Percentiles rank a stretch among this genome's conserved stretches.
Evolutionary conservation across 1,140 invertebrate genomes (phyloP).

Genomic region (Propsilocerus akamusi): DNA sequence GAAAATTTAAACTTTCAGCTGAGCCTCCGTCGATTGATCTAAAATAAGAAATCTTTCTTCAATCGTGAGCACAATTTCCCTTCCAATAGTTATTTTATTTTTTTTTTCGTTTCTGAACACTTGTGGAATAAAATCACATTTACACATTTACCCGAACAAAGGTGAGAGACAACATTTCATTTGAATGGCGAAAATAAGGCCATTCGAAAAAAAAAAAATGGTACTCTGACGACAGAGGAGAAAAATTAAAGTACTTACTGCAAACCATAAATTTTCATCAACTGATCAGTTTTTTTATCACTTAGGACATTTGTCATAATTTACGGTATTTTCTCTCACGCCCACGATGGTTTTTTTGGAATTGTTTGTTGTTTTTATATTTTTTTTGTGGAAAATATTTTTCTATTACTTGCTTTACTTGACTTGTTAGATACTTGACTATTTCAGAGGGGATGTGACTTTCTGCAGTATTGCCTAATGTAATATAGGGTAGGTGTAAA

Average conservation of each 20-base stretch:
- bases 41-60: neutral
- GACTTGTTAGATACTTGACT: too few relatives aligned
- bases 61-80: too few relatives aligned
- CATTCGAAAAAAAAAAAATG: neutral
- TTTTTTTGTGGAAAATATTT: too few relatives aligned
- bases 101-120: too few relatives aligned
- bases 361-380: too few relatives aligned
- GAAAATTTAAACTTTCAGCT: slow-evolving; percentile 1
- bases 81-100: too few relatives aligned
- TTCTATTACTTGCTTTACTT: too few relatives aligned
- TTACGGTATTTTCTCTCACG: too few relatives aligned
- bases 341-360: too few relatives aligned
- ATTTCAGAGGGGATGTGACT: too few relatives aligned
- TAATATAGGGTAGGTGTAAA: too few relatives aligned
- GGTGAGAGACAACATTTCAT: neutral
- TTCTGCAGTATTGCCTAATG: too few relatives aligned
- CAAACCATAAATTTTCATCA: slow-evolving; percentile 3
- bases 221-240: neutral
- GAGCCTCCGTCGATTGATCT: neutral
- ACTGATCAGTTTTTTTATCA: slow-evolving; percentile 3
- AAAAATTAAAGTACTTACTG: neutral
- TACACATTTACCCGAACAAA: neutral
- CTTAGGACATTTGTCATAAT: slow-evolving; percentile 1
- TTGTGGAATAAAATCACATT: neutral
- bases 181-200: neutral